Conservation (phyloP, 1,140 invertebrate genomes). For the Contarinia nasturtii region DNA sequence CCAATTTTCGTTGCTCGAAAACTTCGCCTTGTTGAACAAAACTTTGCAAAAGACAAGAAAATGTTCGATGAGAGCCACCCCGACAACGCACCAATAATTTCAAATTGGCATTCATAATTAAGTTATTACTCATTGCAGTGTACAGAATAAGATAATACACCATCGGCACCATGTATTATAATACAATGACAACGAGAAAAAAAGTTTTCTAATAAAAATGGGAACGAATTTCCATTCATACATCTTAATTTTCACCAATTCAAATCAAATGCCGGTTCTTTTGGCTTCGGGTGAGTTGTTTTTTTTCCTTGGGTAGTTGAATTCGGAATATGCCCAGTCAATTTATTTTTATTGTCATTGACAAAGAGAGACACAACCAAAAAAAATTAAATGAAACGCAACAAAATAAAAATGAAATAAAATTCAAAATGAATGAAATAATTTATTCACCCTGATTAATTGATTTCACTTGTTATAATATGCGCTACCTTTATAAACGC, state of each 20-base stretch:
- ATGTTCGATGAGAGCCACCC: no score
- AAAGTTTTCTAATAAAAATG: no score
- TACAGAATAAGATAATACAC: no score
- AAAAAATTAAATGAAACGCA: not conserved
- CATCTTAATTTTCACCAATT: not conserved
- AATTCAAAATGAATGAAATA: not conserved
- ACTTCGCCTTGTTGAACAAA: no score
- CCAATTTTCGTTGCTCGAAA: no score
- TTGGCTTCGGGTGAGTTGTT: not conserved
- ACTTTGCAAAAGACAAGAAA: no score
- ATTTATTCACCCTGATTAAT: slow-evolving; percentile 6
- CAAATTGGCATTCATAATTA: no score
- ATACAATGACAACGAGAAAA: no score
- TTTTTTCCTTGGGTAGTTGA: not conserved
- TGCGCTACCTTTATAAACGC: not conserved
- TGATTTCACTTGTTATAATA: slow-evolving; percentile 3
- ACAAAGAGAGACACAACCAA: not conserved
- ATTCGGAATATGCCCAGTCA: not conserved
- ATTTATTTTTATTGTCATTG: not conserved
- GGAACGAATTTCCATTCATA: not conserved
- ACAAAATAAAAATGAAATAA: not conserved
- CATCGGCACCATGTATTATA: no score
- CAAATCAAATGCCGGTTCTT: not conserved
- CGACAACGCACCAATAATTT: no score
- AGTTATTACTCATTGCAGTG: no score